These are phyloP conservation scores for Ibycter americanus DNA, from an alignment of 2,797 vertebrate genomes.

Conservation along the genomic window DNA sequence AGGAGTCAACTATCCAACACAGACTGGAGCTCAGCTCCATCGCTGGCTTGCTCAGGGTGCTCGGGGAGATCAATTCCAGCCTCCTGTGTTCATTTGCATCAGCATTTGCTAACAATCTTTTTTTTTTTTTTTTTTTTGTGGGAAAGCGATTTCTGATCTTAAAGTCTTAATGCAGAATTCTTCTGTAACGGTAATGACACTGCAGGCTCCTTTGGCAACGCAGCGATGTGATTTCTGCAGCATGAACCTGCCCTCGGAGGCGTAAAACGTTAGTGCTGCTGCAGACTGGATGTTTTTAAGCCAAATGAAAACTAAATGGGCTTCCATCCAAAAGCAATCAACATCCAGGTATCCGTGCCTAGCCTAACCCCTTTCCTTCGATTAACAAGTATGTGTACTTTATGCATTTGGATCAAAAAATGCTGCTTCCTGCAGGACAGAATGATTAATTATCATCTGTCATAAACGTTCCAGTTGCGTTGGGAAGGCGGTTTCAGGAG, in stretches of 20 bases:
- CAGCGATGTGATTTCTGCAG: neutral
- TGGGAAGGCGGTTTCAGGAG: neutral
- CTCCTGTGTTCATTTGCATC: neutral
- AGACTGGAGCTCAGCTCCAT: neutral
- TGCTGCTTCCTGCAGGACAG: neutral
- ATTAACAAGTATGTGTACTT: neutral
- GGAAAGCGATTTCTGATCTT: neutral
- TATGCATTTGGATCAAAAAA: neutral
- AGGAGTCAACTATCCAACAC: too few species aligned
- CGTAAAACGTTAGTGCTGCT: neutral
- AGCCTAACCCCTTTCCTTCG: neutral
- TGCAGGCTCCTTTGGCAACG: neutral
- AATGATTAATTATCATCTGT: neutral
- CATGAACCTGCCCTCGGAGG: neutral
- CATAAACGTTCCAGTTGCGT: neutral
- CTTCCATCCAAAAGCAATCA: neutral
- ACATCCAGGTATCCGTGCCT: neutral
- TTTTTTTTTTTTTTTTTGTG: too few species aligned
- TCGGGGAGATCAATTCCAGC: neutral
- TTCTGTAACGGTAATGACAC: rapidly evolving
- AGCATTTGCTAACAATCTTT: neutral
- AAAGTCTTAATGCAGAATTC: neutral
- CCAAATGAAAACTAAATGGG: neutral
- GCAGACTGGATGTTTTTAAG: neutral
- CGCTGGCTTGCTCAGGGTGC: neutral